phyloP scores from a whole-genome alignment of 64 coral and sea anemone species.

The Orbicella faveolata region DNA sequence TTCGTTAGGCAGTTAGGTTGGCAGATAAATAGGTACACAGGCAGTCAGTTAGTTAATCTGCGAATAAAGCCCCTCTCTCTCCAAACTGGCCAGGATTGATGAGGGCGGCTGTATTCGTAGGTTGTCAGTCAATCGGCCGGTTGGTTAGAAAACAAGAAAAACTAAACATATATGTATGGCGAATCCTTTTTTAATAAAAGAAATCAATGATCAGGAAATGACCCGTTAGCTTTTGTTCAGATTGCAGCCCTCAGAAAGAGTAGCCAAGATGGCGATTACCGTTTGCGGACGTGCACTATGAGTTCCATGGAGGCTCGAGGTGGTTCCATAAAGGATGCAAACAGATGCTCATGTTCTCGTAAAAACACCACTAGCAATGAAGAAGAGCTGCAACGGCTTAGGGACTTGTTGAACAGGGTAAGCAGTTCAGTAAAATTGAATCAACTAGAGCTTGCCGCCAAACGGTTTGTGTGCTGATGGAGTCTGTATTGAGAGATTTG shows the following conservation, averaged over 20 bases:
- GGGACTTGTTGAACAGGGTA: conserved; percentile 16
- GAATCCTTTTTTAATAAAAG: too few relatives aligned
- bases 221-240: neutral
- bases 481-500: neutral
- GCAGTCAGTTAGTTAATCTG: too few relatives aligned
- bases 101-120: too few relatives aligned
- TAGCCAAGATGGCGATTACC: neutral
- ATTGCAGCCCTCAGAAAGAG: conserved; percentile 5
- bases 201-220: neutral
- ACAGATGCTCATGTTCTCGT: neutral
- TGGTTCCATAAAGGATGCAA: neutral
- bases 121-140: too few relatives aligned
- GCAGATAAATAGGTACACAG: too few relatives aligned
- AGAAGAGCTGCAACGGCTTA: neutral
- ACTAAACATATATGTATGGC: too few relatives aligned
- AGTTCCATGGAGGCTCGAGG: neutral
- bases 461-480: neutral
- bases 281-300: neutral
- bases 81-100: too few relatives aligned
- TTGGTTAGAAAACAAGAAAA: too few relatives aligned
- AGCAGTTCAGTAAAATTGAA: neutral
- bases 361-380: neutral
- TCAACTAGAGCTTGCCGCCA: neutral
- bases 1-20: neutral
- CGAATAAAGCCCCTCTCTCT: too few relatives aligned